These are phyloP conservation scores for Byasa hedistus DNA, from an alignment of 2,888 invertebrate genomes.

Conservation along the genomic window DNA sequence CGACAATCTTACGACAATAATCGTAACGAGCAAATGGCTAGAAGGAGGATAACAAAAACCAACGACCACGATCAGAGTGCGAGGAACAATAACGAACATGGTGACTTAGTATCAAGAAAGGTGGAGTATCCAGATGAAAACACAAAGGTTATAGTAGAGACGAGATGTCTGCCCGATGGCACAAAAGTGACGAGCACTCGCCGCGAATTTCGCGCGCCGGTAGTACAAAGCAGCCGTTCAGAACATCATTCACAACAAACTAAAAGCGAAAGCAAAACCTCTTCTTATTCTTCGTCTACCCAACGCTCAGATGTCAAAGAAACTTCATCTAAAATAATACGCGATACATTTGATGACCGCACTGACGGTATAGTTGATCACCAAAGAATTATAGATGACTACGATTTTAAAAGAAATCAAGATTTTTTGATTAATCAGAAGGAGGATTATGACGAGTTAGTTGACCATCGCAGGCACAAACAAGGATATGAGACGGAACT, in stretches of 20 bases:
- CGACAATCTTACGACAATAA: conserved; percentile 40
- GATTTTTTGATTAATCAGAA: conserved; percentile 3
- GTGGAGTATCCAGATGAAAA: conserved; percentile 83
- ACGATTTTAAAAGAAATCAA: conserved; percentile 44
- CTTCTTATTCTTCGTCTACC: conserved; percentile 48
- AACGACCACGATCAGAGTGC: conserved; percentile 49
- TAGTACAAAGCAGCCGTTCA: conserved; percentile 54
- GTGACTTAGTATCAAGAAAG: conserved; percentile 78
- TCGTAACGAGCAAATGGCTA: conserved; percentile 47
- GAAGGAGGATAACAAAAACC: conserved; percentile 42
- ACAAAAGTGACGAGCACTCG: conserved; percentile 84
- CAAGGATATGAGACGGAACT: conserved; percentile 39
- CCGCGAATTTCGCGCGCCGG: conserved; percentile 79
- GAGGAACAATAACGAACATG: conserved; percentile 51
- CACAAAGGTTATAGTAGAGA: conserved; percentile 84
- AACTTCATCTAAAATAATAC: conserved; percentile 49
- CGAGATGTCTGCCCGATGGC: conserved; percentile 83
- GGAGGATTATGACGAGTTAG: neutral
- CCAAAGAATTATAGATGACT: conserved; percentile 60
- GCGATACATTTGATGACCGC: conserved; percentile 45
- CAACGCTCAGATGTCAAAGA: conserved; percentile 52
- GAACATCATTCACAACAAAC: conserved; percentile 56
- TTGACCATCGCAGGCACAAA: conserved; percentile 16
- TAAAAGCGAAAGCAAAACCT: conserved; percentile 53
- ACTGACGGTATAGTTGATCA: conserved; percentile 58